Evolutionary conservation across 64 coral and sea anemone species (phyloP).

Genomic region (Montipora cactus): DNA sequence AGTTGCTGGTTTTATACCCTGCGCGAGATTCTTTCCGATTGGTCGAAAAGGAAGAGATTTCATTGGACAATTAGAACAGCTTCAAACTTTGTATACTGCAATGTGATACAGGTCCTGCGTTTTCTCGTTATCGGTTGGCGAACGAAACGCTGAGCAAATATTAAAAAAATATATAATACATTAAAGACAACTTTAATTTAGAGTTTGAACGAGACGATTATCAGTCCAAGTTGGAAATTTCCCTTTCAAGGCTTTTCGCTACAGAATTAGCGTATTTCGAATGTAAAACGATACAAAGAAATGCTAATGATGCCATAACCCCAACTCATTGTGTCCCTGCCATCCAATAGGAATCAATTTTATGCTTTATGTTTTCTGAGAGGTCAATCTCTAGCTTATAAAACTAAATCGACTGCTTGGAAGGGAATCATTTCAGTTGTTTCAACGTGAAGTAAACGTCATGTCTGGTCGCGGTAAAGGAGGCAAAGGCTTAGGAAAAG

Average conservation of each 20-base stretch:
- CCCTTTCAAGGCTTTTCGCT: background rate
- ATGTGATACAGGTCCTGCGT: no score
- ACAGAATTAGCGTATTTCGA: background rate
- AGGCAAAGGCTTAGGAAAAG: constrained; percentile 70
- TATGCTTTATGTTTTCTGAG: background rate
- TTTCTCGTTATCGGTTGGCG: no score
- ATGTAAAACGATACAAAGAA: background rate
- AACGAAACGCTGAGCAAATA: no score
- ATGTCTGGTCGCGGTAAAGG: constrained; percentile 71
- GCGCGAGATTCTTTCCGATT: background rate
- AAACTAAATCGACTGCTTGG: background rate
- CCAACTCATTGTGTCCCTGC: background rate
- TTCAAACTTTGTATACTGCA: background rate
- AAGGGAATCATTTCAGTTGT: background rate
- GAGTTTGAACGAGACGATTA: background rate
- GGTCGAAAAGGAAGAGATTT: background rate
- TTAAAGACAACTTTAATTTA: background rate
- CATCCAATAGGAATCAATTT: background rate
- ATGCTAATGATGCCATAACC: background rate
- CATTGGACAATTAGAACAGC: background rate
- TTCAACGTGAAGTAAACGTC: background rate
- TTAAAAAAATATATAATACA: no score
- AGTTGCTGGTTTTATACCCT: no score
- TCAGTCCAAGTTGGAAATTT: background rate
- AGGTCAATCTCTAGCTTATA: background rate